Evolutionary conservation across 2,888 invertebrate genomes (phyloP), one percentile per base, ranked within the genome.

Genomic region (Eutolmus rufibarbis): DNA sequence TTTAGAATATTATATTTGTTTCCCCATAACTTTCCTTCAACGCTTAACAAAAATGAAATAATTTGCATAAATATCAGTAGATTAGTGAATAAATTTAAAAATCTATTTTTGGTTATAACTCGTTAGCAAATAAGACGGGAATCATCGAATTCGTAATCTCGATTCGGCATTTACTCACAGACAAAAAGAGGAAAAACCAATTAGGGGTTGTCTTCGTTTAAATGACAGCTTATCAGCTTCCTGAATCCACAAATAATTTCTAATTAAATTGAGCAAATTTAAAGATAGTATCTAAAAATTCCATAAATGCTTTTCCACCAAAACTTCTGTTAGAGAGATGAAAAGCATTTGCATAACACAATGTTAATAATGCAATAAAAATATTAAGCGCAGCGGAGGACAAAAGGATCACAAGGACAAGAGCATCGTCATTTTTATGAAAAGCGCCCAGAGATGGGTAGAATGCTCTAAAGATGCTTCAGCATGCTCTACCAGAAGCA

Each of bases 281-380:
- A 51, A 51, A 7, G 8, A 16, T 8, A 51, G 7, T 51, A 51
- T 7, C 16, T n/a, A n/a, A 7, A 14, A 43, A 43, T 43, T 12
- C 43, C 14, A 46, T 46, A 46, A 46, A 46, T 16, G 43, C 14
- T 5, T 46, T 46, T 16, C 14, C 16, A n/a, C 51, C 51, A 5
- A 76, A 76, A 37, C 9, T 76, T 76, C 34, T 34, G 19, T 76
- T 23, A 76, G 34, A 76, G 31, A 16, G 16, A 79, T 12, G 19
- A 51, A 79, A 79, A 79, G 51, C 51, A 79, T 28, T 79, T 79
- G 5, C 79, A 51, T 46, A 40, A 16, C 23, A 79, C 14, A 79
- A 79, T 31, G 46, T 79, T 79, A 79, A 51, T 79, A 79, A 79
- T 79, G 79, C 79, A 51, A 79, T 79, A 79, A 78, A 78, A 78